Evolutionary conservation across 2,888 invertebrate genomes (phyloP).

Genomic region (Drosophila anomelani): DNA sequence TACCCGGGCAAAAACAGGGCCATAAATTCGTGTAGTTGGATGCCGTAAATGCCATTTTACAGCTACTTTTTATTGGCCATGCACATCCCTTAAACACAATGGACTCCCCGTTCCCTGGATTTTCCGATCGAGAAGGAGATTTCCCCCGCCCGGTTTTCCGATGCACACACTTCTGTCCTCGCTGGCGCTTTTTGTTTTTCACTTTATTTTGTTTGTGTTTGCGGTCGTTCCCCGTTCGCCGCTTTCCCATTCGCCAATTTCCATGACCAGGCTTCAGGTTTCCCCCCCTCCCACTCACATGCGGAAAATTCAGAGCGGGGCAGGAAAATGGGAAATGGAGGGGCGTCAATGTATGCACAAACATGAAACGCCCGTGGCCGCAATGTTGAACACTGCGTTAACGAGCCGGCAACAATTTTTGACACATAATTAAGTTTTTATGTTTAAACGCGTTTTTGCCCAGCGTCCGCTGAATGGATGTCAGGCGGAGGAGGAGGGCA

Average conservation of each 20-base stretch:
- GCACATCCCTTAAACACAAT: slow-evolving; percentile 39
- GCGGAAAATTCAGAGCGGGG: neutral
- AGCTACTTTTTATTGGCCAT: slow-evolving; percentile 66
- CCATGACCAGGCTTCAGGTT: slow-evolving; percentile 40
- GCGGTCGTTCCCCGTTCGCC: slow-evolving; percentile 57
- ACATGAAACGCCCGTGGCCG: slow-evolving; percentile 65
- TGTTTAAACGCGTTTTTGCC: slow-evolving; percentile 55
- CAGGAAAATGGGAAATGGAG: neutral
- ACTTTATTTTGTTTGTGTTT: slow-evolving; percentile 57
- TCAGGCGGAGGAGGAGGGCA: neutral
- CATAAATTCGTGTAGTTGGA: slow-evolving; percentile 69
- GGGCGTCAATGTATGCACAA: slow-evolving; percentile 51
- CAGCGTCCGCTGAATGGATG: slow-evolving; percentile 26
- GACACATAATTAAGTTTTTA: slow-evolving; percentile 73
- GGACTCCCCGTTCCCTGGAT: neutral
- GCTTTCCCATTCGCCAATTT: slow-evolving; percentile 47
- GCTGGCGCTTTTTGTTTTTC: slow-evolving; percentile 27
- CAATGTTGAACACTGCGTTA: slow-evolving; percentile 59
- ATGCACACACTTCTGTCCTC: slow-evolving; percentile 29
- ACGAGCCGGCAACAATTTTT: slow-evolving; percentile 60
- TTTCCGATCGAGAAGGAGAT: slow-evolving; percentile 4
- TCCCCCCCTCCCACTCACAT: slow-evolving; percentile 4
- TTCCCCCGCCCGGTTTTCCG: slow-evolving; percentile 1
- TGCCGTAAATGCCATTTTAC: slow-evolving; percentile 71
- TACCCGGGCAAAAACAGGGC: slow-evolving; percentile 58